phyloP scores from a whole-genome alignment of 2,113 vertebrate genomes.

The cattle (Bos taurus) region DNA sequence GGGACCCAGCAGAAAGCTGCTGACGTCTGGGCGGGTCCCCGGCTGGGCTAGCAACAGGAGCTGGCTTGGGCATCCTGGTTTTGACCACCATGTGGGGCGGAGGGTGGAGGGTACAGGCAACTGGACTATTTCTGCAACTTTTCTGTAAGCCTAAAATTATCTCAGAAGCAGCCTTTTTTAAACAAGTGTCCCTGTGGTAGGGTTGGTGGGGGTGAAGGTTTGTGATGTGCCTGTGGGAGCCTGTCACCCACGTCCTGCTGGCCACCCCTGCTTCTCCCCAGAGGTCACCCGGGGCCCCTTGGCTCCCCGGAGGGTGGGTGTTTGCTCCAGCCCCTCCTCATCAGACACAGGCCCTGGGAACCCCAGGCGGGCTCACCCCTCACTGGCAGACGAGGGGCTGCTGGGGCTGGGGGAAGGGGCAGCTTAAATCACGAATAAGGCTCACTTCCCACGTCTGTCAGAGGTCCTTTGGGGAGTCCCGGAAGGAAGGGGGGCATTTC shows the following conservation, averaged over 20 bases:
- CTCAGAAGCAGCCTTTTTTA: neutral
- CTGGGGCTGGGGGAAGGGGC: neutral
- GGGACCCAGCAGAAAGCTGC: neutral
- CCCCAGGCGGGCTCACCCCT: neutral
- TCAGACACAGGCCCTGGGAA: neutral
- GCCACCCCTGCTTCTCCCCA: neutral
- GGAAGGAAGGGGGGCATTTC: neutral
- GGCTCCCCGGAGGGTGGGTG: too few relatives aligned
- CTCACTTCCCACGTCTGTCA: neutral
- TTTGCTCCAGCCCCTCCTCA: too few relatives aligned
- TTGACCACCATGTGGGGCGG: rapidly evolving
- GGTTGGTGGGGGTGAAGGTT: too few relatives aligned
- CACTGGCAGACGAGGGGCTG: neutral
- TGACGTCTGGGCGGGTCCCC: neutral
- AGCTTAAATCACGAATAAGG: neutral
- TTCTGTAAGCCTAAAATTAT: neutral
- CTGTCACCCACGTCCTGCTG: neutral
- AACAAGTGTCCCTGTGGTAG: neutral
- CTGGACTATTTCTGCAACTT: neutral
- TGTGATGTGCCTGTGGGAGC: neutral
- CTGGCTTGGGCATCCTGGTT: rapidly evolving
- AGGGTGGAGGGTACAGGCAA: neutral
- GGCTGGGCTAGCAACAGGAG: neutral
- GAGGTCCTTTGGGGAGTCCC: neutral
- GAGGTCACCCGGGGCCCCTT: neutral